Evolutionary conservation across 2,797 vertebrate species (phyloP).

Genomic region (Hemitrygon akajei): DNA sequence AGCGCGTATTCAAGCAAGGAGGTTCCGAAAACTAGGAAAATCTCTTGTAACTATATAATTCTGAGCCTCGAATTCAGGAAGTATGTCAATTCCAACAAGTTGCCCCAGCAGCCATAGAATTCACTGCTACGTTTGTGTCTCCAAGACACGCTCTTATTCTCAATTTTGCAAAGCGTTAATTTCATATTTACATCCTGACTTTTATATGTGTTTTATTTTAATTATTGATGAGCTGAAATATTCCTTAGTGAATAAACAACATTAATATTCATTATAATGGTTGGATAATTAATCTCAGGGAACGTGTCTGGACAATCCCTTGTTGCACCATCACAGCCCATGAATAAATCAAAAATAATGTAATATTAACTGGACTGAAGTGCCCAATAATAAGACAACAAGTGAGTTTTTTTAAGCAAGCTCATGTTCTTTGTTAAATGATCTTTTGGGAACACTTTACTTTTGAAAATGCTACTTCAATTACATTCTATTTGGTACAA

Average conservation of each 20-base stretch:
- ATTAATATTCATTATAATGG: slow-evolving; percentile 2
- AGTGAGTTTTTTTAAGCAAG: neutral
- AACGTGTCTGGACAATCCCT: neutral
- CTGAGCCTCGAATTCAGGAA: neutral
- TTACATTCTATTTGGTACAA: neutral
- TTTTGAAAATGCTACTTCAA: neutral
- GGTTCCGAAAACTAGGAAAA: neutral
- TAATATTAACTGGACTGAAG: neutral
- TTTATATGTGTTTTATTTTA: neutral
- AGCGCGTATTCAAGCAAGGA: neutral
- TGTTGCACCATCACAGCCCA: no score
- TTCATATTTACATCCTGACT: neutral
- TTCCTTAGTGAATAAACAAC: neutral
- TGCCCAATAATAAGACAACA: neutral
- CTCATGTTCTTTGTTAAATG: neutral
- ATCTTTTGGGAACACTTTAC: neutral
- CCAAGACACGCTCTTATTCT: neutral
- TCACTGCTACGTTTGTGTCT: neutral
- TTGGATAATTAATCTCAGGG: slow-evolving; percentile 1
- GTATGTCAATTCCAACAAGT: neutral
- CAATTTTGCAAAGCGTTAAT: neutral
- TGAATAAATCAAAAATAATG: no score
- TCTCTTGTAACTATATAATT: neutral
- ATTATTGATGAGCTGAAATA: neutral
- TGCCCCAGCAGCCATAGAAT: neutral